Evolutionary conservation across 1,140 invertebrate genomes (phyloP), one percentile per base, ranked within the genome.

Genomic region (Mamestra configurata): DNA sequence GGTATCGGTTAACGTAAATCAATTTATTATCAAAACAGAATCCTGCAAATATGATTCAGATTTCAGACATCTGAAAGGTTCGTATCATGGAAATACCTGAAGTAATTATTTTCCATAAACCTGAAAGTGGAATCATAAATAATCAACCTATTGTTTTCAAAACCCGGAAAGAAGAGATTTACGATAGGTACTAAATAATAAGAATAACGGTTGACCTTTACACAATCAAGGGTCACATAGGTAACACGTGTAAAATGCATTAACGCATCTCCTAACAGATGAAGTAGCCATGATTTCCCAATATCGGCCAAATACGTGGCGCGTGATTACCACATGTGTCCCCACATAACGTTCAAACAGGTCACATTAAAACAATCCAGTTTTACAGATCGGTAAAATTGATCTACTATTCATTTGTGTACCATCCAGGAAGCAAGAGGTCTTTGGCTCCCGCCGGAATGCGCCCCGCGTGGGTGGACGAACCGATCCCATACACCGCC

Each of bases 391-490:
- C 77, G 70, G 77, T 75, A 27, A 79, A 79, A 79, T 82, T 72
- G 76, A 82, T 82, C 77, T 66, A 71, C 77, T 79, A 70, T 81
- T 81, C 43, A 49, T 86, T 86, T 88, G 87, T 89, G 82, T 88
- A 83, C 90, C 86, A 90, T 93, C 88, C 89, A 92, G 93, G 92
- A 94, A 94, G 85, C 87, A 83, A 91, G 82, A 89, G 93, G 93
- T 94, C 93, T 94, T 93, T 93, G 92, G 90, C 93, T 93, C 88
- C 90, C 88, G 64, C 55, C 79, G 93, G 93, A 92, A 94, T 94
- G 91, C 84, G 87, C 80, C 51, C 35, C 61, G 91, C 88, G 93
- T 93, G 88, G 91, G 92, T 86, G 87, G 46, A 43, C 51, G 61
- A 35, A 40, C 84, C 80, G 80, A 86, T 90, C 91, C 91, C 90